Percentiles rank a stretch among this genome's conserved stretches.
These are phyloP conservation scores for Panagrolaimus sp. DNA, from an alignment of 1,140 invertebrate species.

Conservation along the genomic window DNA sequence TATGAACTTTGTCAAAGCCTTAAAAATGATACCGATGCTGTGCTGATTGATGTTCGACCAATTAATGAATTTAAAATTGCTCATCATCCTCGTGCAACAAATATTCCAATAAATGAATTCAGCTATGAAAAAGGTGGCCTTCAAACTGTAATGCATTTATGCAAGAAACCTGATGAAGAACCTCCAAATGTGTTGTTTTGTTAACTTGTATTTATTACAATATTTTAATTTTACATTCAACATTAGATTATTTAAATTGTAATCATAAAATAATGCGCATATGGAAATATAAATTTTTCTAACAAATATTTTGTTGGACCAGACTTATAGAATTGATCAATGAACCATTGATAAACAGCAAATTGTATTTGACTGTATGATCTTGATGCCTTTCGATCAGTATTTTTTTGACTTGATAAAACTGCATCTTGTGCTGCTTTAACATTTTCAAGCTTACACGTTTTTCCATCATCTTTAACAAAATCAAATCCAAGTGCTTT, in stretches of 20 bases:
- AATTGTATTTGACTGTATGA: no score
- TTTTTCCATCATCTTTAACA: no score
- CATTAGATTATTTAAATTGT: conserved; percentile 59
- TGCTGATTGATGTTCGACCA: conserved; percentile 6
- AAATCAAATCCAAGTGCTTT: no score
- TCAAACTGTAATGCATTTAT: conserved; percentile 64
- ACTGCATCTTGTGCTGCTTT: no score
- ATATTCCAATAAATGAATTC: conserved; percentile 54
- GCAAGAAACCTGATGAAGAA: conserved; percentile 44
- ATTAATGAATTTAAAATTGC: not conserved
- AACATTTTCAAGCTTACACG: no score
- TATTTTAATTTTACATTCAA: conserved; percentile 31
- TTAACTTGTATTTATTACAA: conserved; percentile 65
- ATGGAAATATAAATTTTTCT: no score
- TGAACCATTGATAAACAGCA: no score
- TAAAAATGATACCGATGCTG: not conserved
- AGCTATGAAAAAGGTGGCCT: conserved; percentile 62
- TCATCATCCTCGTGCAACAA: conserved; percentile 1
- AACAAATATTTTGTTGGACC: no score
- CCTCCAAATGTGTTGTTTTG: conserved; percentile 50
- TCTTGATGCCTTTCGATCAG: not conserved
- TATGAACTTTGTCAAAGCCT: not conserved
- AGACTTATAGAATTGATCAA: no score
- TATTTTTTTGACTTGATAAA: no score
- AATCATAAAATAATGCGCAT: no score